Conservation (phyloP, 2,113 vertebrate genomes). For the Sula dactylatra region DNA sequence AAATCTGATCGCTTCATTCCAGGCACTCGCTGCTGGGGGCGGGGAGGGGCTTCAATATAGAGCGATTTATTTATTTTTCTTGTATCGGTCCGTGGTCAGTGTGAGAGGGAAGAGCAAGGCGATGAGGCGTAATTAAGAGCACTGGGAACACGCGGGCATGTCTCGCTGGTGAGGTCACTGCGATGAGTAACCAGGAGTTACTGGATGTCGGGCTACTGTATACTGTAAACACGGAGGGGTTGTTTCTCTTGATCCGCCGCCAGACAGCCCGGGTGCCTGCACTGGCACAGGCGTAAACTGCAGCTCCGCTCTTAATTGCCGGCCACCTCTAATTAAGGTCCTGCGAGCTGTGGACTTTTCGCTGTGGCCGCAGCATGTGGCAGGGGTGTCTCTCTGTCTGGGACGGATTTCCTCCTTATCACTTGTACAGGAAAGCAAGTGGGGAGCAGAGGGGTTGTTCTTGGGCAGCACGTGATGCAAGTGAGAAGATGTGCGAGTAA, state of each 20-base stretch:
- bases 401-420: constrained; percentile 57
- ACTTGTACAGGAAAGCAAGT: constrained; percentile 13
- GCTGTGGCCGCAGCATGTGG: background rate
- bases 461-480: background rate
- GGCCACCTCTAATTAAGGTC: background rate
- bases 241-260: background rate
- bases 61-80: background rate
- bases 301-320: background rate
- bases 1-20: background rate
- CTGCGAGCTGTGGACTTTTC: background rate
- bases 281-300: background rate
- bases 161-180: background rate
- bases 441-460: constrained; percentile 24
- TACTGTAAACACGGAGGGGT: background rate
- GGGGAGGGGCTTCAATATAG: background rate
- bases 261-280: background rate
- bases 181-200: background rate
- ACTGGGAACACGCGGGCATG: background rate
- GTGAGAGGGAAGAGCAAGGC: background rate
- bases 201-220: background rate
- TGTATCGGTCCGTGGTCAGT: background rate
- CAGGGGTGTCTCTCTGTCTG: background rate
- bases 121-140: background rate
- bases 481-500: background rate
- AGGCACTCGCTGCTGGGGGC: background rate